phyloP scores from a whole-genome alignment of 2,113 vertebrate genomes.

The Mormyrus lacerda region DNA sequence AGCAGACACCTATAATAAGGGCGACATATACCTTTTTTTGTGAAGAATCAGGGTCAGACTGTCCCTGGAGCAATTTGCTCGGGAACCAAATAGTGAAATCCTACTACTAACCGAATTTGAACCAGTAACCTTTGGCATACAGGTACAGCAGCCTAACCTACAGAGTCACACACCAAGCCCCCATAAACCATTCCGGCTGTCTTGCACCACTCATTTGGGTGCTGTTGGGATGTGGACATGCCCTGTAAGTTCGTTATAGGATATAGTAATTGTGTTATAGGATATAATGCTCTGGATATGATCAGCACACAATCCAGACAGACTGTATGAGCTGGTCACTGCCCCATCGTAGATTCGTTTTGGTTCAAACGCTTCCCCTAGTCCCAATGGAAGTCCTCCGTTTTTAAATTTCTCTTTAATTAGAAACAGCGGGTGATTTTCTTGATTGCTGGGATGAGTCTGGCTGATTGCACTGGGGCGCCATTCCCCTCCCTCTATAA shows the following conservation, averaged over 20 bases:
- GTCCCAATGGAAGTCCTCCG: constrained; percentile 27
- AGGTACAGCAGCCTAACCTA: not conserved
- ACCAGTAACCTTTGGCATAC: not conserved
- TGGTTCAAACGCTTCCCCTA: not conserved
- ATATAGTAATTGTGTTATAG: not conserved
- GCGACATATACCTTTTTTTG: not conserved
- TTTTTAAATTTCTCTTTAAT: constrained; percentile 41
- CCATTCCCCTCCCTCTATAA: not conserved
- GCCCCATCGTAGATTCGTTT: not conserved
- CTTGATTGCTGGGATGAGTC: constrained; percentile 28
- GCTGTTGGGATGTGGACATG: not conserved
- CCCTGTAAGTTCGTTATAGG: not conserved
- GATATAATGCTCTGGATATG: not conserved
- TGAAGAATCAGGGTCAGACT: not conserved
- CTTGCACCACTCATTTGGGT: not conserved
- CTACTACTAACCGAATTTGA: not conserved
- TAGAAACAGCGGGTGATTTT: constrained; percentile 44
- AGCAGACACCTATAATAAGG: not conserved
- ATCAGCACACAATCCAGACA: not conserved
- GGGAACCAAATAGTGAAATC: not conserved
- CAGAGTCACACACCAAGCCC: not conserved
- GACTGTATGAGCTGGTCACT: not conserved
- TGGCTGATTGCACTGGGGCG: constrained; percentile 19
- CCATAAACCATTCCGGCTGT: not conserved
- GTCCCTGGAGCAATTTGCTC: not conserved